Percentiles rank a stretch among this genome's conserved stretches.
phyloP scores from a whole-genome alignment of 2,797 vertebrate species.

The Danio tinwini region DNA sequence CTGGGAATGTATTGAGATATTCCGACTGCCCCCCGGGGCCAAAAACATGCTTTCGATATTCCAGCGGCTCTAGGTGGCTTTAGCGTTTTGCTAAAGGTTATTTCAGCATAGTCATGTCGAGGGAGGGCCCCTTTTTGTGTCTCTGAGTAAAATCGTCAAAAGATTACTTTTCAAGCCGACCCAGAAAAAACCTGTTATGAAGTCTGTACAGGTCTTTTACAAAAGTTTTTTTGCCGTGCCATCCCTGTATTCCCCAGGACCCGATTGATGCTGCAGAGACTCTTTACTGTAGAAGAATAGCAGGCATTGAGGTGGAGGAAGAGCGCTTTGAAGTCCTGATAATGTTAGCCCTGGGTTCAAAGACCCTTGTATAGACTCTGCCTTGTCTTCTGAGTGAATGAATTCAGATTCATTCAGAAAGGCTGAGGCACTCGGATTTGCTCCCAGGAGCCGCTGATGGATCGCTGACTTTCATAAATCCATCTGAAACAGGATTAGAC shows the following conservation, averaged over 20 bases:
- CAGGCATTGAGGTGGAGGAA: constrained; percentile 66
- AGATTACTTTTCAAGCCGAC: constrained; percentile 33
- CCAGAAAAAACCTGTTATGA: constrained; percentile 41
- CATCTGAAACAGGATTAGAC: constrained; percentile 66
- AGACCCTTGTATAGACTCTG: constrained; percentile 69
- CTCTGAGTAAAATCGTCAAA: constrained; percentile 34
- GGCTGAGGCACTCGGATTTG: constrained; percentile 62
- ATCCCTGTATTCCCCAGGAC: constrained; percentile 58
- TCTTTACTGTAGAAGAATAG: constrained; percentile 68
- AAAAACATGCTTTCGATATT: constrained; percentile 73
- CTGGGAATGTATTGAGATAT: constrained; percentile 76
- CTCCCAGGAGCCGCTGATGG: constrained; percentile 63
- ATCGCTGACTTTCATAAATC: constrained; percentile 62
- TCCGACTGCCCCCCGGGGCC: constrained; percentile 66
- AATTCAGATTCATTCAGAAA: constrained; percentile 69
- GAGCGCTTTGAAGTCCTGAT: constrained; percentile 76
- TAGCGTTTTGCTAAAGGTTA: constrained; percentile 30
- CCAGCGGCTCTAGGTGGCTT: constrained; percentile 54
- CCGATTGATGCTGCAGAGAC: constrained; percentile 63
- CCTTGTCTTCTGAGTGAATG: constrained; percentile 78
- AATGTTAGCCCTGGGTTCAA: constrained; percentile 76
- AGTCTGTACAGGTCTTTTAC: constrained; percentile 47
- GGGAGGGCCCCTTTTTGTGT: constrained; percentile 48
- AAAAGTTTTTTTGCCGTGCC: constrained; percentile 42
- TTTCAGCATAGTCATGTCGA: constrained; percentile 56